Evolutionary conservation across 2,888 invertebrate species (phyloP), one percentile per base, ranked within the genome.

Genomic region (Tanypteryx hageni): DNA sequence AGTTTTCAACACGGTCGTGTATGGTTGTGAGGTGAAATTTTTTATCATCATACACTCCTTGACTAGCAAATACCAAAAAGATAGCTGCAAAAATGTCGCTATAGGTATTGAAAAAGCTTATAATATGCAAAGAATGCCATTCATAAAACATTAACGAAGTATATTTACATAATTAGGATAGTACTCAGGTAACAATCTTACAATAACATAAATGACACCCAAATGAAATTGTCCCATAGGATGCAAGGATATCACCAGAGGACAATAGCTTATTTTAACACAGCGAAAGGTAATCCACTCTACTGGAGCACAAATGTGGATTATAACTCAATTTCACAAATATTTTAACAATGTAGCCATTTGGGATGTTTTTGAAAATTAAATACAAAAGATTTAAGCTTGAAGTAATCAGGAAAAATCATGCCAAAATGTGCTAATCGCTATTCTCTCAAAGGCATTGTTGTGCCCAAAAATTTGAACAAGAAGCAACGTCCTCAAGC

Each of bases 1-100:
- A 64, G 56, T 64, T 89, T 86, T 89, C 89, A 89, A 58, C 89
- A 68, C 68, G 31, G 27, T 22, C 44, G 89, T 89, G 64, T 44
- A 64, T 44, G 56, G 89, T 89, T 89, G 64, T 56, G 68, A n/a
- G 64, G 68, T 89, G 18, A 89, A 89, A 64, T 89, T 89, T n/a
- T 56, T 83, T 68, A 64, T 64, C n/a, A 89, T 89, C 64, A 89
- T 89, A 68, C 31, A 89, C 89, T 64, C 64, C 64, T 89, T 89
- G 89, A 89, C 89, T 89, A 89, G 89, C 64, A 59, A 89, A 89
- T 89, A 89, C 89, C 89, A 89, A 89, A 89, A 61, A 89, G 64
- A 64, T 89, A 89, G 89, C 89, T 64, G 89, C 68, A 89, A 44
- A 13, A 89, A 64, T 64, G 89, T 89, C 64, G 61, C 89, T 89